Conservation (phyloP, 2,113 vertebrate species). For the Clarias gariepinus region DNA sequence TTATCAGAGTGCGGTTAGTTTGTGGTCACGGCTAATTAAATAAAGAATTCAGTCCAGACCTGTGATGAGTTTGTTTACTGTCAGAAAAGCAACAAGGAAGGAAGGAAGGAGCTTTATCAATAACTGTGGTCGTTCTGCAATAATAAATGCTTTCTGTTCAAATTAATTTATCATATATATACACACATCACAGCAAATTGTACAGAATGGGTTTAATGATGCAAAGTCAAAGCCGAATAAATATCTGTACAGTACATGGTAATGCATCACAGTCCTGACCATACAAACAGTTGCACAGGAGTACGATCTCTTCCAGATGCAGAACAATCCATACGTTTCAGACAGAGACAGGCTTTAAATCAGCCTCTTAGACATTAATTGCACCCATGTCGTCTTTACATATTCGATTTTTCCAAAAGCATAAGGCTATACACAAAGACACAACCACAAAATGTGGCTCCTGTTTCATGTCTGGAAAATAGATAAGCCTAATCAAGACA, state of each 20-base stretch:
- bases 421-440: constrained; percentile 8
- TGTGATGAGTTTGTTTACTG: neutral
- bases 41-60: neutral
- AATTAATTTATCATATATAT: neutral
- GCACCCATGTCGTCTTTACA: neutral
- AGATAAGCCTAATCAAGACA: constrained; percentile 37
- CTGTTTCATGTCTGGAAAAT: constrained; percentile 31
- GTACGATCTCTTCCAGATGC: neutral
- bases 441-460: constrained; percentile 8
- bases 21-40: neutral
- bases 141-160: neutral
- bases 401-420: neutral
- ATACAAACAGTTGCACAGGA: neutral
- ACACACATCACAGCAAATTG: neutral
- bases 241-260: neutral
- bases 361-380: neutral
- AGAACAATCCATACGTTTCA: neutral
- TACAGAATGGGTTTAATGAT: neutral
- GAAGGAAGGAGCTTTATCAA: neutral
- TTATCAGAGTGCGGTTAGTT: neutral
- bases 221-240: neutral
- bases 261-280: neutral
- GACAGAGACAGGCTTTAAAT: neutral
- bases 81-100: neutral
- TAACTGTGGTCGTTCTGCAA: neutral